Evolutionary conservation across 1,140 invertebrate genomes (phyloP).

Genomic region (Danaus melanippus): DNA sequence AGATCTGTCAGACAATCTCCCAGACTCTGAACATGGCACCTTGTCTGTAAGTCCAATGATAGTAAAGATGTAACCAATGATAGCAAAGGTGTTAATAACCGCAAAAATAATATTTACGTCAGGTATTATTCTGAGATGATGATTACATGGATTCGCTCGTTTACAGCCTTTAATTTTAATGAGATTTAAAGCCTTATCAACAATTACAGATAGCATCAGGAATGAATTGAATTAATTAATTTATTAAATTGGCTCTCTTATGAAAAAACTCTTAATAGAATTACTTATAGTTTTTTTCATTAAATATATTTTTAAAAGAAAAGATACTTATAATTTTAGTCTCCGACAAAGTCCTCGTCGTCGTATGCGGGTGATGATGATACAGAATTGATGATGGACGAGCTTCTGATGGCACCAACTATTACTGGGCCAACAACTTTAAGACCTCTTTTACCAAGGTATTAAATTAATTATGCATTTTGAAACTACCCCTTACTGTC

Average conservation of each 20-base stretch:
- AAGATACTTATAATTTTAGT: slow-evolving; percentile 62
- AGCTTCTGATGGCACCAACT: slow-evolving; percentile 79
- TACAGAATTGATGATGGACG: slow-evolving; percentile 81
- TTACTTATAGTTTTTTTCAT: neutral
- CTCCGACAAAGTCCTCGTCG: slow-evolving; percentile 76
- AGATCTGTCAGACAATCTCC: slow-evolving; percentile 83
- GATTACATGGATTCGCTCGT: too few species aligned
- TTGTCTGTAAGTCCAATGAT: slow-evolving; percentile 72
- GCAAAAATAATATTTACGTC: too few species aligned
- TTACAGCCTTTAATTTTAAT: too few species aligned
- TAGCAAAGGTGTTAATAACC: too few species aligned
- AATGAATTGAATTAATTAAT: too few species aligned
- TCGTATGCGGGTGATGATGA: slow-evolving; percentile 78
- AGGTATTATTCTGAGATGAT: too few species aligned
- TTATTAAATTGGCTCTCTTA: too few species aligned
- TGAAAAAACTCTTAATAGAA: too few species aligned
- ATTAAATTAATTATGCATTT: slow-evolving; percentile 8
- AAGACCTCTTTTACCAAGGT: slow-evolving; percentile 76
- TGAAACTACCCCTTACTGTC: neutral
- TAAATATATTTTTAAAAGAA: slow-evolving; percentile 28
- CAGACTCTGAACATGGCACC: slow-evolving; percentile 77
- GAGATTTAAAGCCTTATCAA: too few species aligned
- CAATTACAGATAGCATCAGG: too few species aligned
- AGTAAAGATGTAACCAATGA: neutral
- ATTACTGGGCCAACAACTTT: slow-evolving; percentile 77